Conservation (phyloP, 2,797 vertebrate genomes). For the Alectoris magna region DNA sequence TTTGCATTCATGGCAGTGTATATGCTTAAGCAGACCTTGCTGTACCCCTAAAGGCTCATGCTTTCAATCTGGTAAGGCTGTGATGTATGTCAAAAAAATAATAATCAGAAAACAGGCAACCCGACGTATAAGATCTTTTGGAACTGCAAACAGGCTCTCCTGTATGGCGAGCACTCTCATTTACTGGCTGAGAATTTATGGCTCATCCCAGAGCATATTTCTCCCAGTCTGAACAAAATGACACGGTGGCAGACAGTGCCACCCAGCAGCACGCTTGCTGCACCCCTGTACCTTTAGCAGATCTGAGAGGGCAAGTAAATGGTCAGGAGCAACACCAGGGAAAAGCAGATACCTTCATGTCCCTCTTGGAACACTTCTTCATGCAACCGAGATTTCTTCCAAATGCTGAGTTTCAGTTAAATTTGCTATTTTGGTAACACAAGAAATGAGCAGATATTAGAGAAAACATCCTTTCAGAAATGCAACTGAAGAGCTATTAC, state of each 20-base stretch:
- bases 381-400: neutral
- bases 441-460: neutral
- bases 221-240: neutral
- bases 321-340: neutral
- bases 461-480: neutral
- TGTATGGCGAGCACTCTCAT: neutral
- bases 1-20: neutral
- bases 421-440: neutral
- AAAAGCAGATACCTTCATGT: neutral
- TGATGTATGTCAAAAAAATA: fast-evolving
- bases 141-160: neutral
- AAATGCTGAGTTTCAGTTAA: neutral
- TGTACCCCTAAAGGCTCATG: neutral
- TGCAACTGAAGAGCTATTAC: neutral
- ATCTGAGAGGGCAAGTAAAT: neutral
- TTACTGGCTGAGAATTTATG: neutral
- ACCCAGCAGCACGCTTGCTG: neutral
- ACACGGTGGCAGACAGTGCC: neutral
- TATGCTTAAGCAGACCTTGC: neutral
- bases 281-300: neutral
- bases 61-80: neutral
- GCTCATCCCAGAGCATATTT: neutral
- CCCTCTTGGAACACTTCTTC: neutral
- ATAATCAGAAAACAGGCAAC: neutral
- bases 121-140: neutral